Conservation (phyloP, 2,113 vertebrate species). For the Pedionomus torquatus region DNA sequence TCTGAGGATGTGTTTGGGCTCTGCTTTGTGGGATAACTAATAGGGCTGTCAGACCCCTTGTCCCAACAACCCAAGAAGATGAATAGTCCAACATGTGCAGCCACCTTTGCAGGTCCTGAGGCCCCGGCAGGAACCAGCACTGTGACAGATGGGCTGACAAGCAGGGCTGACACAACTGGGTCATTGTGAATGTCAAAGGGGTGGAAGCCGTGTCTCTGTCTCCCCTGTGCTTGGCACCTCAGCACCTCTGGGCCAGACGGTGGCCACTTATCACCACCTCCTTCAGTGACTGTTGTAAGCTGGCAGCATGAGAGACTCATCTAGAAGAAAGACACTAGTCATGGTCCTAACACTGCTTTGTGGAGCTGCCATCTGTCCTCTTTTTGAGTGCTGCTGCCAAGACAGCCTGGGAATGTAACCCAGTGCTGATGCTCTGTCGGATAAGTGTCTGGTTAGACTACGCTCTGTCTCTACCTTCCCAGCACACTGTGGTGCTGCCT, state of each 20-base stretch:
- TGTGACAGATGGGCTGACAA: constrained; percentile 68
- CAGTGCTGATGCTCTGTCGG: background rate
- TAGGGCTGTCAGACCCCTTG: constrained; percentile 68
- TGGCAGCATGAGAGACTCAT: background rate
- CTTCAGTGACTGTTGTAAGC: background rate
- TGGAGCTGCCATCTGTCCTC: constrained; percentile 39
- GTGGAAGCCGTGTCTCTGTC: background rate
- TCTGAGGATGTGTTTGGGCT: background rate
- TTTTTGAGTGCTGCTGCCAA: background rate
- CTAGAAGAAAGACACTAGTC: background rate
- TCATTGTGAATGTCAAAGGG: background rate
- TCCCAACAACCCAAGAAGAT: constrained; percentile 62
- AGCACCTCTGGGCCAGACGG: background rate
- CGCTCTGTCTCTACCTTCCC: background rate
- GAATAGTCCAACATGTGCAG: constrained; percentile 65
- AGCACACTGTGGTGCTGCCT: background rate
- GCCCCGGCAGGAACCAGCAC: constrained; percentile 56
- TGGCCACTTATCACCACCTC: background rate
- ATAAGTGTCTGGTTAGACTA: background rate
- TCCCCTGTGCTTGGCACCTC: background rate
- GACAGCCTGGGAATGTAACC: background rate
- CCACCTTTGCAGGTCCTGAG: constrained; percentile 49
- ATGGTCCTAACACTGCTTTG: background rate
- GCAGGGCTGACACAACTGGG: constrained; percentile 64
- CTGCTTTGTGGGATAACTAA: constrained; percentile 68